Conservation (phyloP, 1,140 invertebrate genomes). For the Leucophenga varia region DNA sequence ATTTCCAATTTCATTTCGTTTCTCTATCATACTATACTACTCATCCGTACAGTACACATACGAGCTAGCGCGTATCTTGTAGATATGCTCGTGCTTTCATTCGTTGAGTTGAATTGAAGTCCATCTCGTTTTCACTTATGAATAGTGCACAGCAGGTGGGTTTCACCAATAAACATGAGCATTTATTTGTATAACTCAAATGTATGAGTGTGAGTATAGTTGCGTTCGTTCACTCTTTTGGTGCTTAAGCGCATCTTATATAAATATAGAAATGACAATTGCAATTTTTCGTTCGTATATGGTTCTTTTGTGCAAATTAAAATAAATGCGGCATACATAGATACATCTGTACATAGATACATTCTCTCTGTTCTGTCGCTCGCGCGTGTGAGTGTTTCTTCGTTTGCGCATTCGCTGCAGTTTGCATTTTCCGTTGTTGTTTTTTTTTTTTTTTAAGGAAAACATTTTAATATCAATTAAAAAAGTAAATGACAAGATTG, state of each 20-base stretch:
- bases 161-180: constrained; percentile 54
- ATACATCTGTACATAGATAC: constrained; percentile 33
- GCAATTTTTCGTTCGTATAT: constrained; percentile 14
- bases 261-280: constrained; percentile 49
- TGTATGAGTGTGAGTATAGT: constrained; percentile 23
- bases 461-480: constrained; percentile 54
- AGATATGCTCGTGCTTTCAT: not conserved
- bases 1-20: constrained; percentile 52
- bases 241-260: constrained; percentile 23
- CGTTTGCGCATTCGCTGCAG: constrained; percentile 43
- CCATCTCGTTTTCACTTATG: constrained; percentile 9
- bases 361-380: too few species aligned
- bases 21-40: constrained; percentile 12
- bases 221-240: constrained; percentile 26
- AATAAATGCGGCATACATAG: constrained; percentile 53
- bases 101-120: too few species aligned
- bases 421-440: constrained; percentile 18
- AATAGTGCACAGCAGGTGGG: constrained; percentile 37
- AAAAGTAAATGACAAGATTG: constrained; percentile 52
- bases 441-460: constrained; percentile 41
- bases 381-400: constrained; percentile 12
- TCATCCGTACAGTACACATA: constrained; percentile 2
- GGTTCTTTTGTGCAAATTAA: constrained; percentile 39
- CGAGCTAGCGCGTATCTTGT: constrained; percentile 19
- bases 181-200: constrained; percentile 10